These are phyloP conservation scores for Enteromius afrohamiltoni DNA, from an alignment of 2,797 vertebrate species.

Conservation along the genomic window DNA sequence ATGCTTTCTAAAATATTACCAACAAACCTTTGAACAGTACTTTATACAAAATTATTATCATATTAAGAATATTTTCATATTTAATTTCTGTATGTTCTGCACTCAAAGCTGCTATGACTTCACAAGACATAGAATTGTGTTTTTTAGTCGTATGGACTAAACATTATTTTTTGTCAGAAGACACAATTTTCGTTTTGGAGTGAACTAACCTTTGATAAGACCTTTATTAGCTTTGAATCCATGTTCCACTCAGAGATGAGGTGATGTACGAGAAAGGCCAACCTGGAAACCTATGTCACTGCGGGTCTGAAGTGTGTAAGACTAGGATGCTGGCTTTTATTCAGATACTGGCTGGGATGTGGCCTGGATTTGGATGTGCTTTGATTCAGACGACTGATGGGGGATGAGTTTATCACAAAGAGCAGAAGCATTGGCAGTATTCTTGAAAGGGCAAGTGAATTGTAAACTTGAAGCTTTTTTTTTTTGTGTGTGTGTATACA, in stretches of 20 bases:
- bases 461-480: not conserved
- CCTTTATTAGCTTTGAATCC: constrained; percentile 30
- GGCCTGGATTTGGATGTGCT: constrained; percentile 35
- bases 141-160: not conserved
- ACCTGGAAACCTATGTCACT: not conserved
- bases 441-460: not conserved
- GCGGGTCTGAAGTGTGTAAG: constrained; percentile 3
- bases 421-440: not conserved
- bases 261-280: constrained; percentile 1
- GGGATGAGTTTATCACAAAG: constrained; percentile 10
- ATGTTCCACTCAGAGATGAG: not conserved
- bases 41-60: not conserved
- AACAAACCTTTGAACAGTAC: not conserved
- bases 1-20: no score
- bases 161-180: not conserved
- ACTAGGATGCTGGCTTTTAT: constrained; percentile 23
- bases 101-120: not conserved
- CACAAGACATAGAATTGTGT: not conserved
- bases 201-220: constrained; percentile 24
- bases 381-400: constrained; percentile 22
- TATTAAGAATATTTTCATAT: not conserved
- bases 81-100: not conserved
- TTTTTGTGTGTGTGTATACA: no score
- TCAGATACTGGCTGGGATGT: constrained; percentile 21
- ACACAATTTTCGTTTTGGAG: not conserved